Conservation (phyloP, 2,888 invertebrate species). For the Zygogramma bicolorata region DNA sequence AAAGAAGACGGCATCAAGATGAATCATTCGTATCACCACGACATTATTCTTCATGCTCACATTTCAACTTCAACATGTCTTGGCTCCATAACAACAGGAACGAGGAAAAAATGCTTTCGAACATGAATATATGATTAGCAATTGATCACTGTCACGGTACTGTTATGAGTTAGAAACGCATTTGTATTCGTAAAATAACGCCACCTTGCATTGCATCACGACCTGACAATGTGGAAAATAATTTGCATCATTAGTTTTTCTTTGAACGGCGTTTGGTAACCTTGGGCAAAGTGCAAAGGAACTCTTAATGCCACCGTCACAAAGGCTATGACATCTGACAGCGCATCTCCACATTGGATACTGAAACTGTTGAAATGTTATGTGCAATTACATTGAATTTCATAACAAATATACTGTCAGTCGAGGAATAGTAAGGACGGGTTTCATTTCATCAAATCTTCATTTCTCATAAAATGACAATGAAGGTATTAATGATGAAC, state of each 20-base stretch:
- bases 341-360: background rate
- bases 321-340: background rate
- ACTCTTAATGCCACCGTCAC: background rate
- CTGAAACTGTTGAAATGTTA: background rate
- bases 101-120: slow-evolving; percentile 35
- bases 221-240: slow-evolving; percentile 27
- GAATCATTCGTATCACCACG: slow-evolving; percentile 7
- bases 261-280: background rate
- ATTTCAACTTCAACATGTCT: slow-evolving; percentile 42
- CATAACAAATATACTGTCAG: too few relatives aligned
- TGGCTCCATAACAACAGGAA: slow-evolving; percentile 34
- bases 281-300: background rate
- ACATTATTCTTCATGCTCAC: slow-evolving; percentile 32
- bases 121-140: slow-evolving; percentile 48
- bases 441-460: too few relatives aligned
- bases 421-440: too few relatives aligned
- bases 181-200: slow-evolving; percentile 38
- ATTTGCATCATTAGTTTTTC: slow-evolving; percentile 14
- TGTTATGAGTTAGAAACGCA: slow-evolving; percentile 49
- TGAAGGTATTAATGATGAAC: too few relatives aligned
- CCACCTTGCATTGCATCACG: slow-evolving; percentile 28
- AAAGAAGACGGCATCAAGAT: background rate
- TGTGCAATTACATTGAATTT: background rate
- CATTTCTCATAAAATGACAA: too few relatives aligned
- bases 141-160: slow-evolving; percentile 54